These are phyloP conservation scores for Notamacropus eugenii DNA, from an alignment of 2,797 vertebrate genomes.

Conservation along the genomic window DNA sequence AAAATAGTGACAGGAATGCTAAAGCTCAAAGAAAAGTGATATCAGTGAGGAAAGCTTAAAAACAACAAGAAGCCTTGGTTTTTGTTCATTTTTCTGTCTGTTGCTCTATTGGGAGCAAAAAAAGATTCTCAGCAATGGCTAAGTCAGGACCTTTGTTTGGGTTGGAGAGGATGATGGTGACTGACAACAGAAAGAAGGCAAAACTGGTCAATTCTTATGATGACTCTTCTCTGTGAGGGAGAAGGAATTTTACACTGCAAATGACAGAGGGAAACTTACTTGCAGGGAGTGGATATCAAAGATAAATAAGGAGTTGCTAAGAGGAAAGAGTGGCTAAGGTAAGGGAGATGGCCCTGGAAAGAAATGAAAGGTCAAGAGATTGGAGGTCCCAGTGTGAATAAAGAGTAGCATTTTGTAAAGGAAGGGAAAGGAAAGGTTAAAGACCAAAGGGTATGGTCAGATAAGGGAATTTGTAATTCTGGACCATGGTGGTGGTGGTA, in stretches of 20 bases:
- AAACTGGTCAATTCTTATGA: not conserved
- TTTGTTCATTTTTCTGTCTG: not conserved
- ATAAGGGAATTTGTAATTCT: not conserved
- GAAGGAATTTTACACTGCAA: not conserved
- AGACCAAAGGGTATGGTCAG: not conserved
- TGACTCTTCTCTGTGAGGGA: not conserved
- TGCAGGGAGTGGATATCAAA: not conserved
- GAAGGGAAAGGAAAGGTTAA: not conserved
- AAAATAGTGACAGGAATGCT: not conserved
- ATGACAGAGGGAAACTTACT: not conserved
- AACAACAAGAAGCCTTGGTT: not conserved
- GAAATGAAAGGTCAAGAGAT: not conserved
- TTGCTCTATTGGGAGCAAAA: not conserved
- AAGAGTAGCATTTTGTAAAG: not conserved
- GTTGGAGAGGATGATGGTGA: not conserved
- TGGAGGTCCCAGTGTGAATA: not conserved
- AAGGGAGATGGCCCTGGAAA: not conserved
- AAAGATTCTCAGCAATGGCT: not conserved
- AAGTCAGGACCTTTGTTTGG: not conserved
- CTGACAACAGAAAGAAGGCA: not conserved
- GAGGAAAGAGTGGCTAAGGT: not conserved
- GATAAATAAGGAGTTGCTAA: not conserved
- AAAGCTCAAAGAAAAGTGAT: not conserved
- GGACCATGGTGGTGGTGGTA: not conserved
- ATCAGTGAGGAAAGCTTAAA: not conserved